Base-by-base conservation (phyloP, 2,888 invertebrate species). In the Caenorhabditis angaria region DNA sequence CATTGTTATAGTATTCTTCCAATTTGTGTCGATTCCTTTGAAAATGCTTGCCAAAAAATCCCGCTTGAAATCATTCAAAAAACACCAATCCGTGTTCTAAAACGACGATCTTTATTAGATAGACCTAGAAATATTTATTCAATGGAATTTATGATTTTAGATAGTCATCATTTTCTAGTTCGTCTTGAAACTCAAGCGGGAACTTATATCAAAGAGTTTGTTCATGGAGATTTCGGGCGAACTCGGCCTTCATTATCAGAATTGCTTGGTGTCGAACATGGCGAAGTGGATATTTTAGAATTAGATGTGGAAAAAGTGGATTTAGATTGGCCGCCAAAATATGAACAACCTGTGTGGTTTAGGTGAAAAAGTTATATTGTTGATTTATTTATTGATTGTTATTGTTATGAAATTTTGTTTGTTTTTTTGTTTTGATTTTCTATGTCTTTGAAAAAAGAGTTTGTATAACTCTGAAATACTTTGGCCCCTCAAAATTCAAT, bases 171-270 rank as follows among this genome's bases (percentile, higher is more conserved):
- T 41, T 81, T 81, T 59, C 53, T 76, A 10, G 75, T 73, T 4
- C 71, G 82, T 60, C 65, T 86, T 20, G 82, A 83, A 65, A 86
- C 86, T 1, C 85, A 87, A 76, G 87, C 87, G 18, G 87, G 87
- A 20, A 88, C 88, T 1, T 99, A 99, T 88, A 92, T 99, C 0
- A 99, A 99, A 89, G 97, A 99, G 90, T 94, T 97, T 90, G 93
- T 94, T 24, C 95, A 97, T 89, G 94, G 97, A 2, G 97, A 99
- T 90, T 93, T 96, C 88, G 93, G 94, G 1, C 90, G 97, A 80
- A 95, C 95, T 0, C 88, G 87, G 12, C 97, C 97, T 25, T 86
- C 84, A 1, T 58, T 87, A 0, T 89, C 91, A 0, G 90, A 91
- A 24, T 89, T 94, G 51, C 89, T 95, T 47, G 91, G 91, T 0